A percentile compares a stretch with the other conserved stretches of the same genome.
Conservation (phyloP, 2,797 vertebrate genomes). For the Sardinella longiceps region DNA sequence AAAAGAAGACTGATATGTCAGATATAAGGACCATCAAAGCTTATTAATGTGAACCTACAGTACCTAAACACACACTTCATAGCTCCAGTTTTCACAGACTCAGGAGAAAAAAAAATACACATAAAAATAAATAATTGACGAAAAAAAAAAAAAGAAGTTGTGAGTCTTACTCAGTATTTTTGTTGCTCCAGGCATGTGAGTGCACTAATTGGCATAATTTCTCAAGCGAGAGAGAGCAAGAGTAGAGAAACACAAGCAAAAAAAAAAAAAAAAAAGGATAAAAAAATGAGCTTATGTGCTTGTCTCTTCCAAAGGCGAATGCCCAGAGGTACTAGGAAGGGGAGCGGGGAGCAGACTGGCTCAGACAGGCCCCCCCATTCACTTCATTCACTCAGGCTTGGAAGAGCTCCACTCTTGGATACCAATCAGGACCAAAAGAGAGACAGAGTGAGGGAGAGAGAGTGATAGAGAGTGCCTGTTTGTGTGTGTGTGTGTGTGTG, state of each 20-base stretch:
- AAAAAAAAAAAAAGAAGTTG: no score
- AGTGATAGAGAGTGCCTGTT: no score
- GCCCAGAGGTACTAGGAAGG: background rate
- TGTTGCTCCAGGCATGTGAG: background rate
- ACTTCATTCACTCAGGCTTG: background rate
- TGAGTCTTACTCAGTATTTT: background rate
- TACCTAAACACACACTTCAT: no score
- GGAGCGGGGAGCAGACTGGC: background rate
- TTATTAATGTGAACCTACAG: no score
- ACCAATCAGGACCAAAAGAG: no score
- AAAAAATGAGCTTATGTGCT: background rate
- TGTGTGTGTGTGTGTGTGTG: no score
- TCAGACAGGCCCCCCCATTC: background rate
- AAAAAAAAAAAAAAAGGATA: no score
- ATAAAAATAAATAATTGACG: background rate
- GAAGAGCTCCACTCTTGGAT: background rate
- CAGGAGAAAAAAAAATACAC: background rate
- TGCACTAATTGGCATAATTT: background rate
- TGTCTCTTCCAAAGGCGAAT: background rate
- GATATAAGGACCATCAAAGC: no score
- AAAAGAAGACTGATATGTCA: no score
- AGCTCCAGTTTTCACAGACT: background rate
- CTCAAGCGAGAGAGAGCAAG: background rate
- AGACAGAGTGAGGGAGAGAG: no score
- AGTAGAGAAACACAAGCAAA: background rate